Evolutionary conservation across 1,140 invertebrate species (phyloP).

Genomic region (Caenorhabditis tropicalis): DNA sequence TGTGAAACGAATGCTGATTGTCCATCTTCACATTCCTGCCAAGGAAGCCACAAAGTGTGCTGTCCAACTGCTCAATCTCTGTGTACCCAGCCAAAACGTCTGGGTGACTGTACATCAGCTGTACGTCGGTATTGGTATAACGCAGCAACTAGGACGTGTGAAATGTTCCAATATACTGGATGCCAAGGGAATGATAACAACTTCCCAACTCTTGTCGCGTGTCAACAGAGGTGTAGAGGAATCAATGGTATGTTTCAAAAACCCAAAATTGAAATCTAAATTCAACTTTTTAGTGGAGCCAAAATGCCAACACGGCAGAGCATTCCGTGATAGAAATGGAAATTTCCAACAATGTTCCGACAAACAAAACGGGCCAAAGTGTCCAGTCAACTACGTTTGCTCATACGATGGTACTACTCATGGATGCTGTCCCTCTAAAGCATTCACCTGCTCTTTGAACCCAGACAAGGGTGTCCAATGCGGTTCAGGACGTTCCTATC

Average conservation of each 20-base stretch:
- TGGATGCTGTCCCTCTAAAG: slow-evolving; percentile 58
- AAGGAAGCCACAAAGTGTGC: slow-evolving; percentile 68
- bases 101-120: slow-evolving; percentile 68
- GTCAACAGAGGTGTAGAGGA: slow-evolving; percentile 68
- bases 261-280: too few relatives aligned
- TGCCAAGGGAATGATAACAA: slow-evolving; percentile 71
- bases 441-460: slow-evolving; percentile 54
- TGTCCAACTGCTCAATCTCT: slow-evolving; percentile 71
- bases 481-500: slow-evolving; percentile 51
- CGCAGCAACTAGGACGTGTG: slow-evolving; percentile 64
- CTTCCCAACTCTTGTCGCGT: slow-evolving; percentile 65
- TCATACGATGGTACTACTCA: slow-evolving; percentile 53
- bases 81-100: slow-evolving; percentile 70
- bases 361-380: slow-evolving; percentile 50
- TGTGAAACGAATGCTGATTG: slow-evolving; percentile 67
- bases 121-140: slow-evolving; percentile 71
- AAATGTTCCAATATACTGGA: slow-evolving; percentile 70
- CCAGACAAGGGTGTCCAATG: slow-evolving; percentile 56
- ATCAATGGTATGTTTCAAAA: slow-evolving; percentile 60
- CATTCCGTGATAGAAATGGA: slow-evolving; percentile 65
- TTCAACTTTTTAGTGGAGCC: slow-evolving; percentile 64
- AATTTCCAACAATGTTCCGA: slow-evolving; percentile 62
- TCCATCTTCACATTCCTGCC: slow-evolving; percentile 64
- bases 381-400: slow-evolving; percentile 58
- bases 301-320: slow-evolving; percentile 67